Base-by-base conservation (phyloP, 1,140 invertebrate genomes). In the Aphidius ervi region DNA sequence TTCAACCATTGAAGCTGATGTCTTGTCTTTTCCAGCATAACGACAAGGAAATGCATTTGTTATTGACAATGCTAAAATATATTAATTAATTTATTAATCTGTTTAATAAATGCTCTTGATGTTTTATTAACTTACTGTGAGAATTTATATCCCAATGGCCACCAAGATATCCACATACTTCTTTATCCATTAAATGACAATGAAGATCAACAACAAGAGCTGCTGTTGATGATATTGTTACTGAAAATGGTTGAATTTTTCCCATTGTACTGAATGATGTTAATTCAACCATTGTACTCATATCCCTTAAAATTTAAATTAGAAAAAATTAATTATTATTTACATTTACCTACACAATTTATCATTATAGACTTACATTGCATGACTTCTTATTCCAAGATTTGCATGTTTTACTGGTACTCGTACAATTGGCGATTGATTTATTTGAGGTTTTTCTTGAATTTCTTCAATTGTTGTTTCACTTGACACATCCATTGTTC, bases 141-240 rank as follows among this genome's bases (percentile, higher is more conserved):
- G 87, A 86, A 78, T 93, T 94, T 48, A 93, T 87, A 79, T 97
- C 95, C 95, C 95, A 98, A 49, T 89, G 88, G 31, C 95, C 95
- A 56, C 90, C 95, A 31, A 98, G 78, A 78, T 97, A 98, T 4
- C 95, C 95, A 71, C 93, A 93, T 39, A 97, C 90, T 84, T 98
- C 94, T 66, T 88, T 90, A 65, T 88, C 90, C 16, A 91, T 94
- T 62, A 97, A 81, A 78, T 97, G 95, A 74, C 93, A 93, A 73
- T 98, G 95, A 64, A 97, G 90, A 80, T 98, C 94, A 67, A 97
- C 88, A 5, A 97, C 79, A 43, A 97, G 79, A 58, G 92, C 86
- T 10, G 92, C 91, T 73, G 94, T 95, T 5, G 93, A 92, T 55
- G 90, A 88, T 57, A 96, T 85, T n/a, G 92, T 90, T 2, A 97